Percentiles rank a stretch among this genome's conserved stretches.
phyloP scores from a whole-genome alignment of 2,888 invertebrate genomes.

The Anodontia alba region DNA sequence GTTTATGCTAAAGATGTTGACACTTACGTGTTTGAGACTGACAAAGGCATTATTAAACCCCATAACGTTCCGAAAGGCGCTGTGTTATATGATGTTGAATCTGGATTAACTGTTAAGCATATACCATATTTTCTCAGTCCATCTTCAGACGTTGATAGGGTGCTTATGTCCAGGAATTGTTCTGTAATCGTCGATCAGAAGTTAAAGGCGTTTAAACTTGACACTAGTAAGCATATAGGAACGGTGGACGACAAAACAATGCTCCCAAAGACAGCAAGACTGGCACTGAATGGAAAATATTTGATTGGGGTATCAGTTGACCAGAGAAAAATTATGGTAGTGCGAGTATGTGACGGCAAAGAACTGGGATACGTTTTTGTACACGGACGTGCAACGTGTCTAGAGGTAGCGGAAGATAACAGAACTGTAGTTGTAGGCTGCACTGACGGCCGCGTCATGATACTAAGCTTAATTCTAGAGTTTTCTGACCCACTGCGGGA shows the following conservation, averaged over 20 bases:
- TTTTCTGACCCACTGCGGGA: slow-evolving; percentile 74
- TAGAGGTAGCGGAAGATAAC: slow-evolving; percentile 75
- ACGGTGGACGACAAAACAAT: slow-evolving; percentile 39
- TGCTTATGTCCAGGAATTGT: slow-evolving; percentile 64
- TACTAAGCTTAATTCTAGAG: slow-evolving; percentile 74
- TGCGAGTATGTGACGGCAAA: slow-evolving; percentile 67
- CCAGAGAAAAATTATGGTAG: slow-evolving; percentile 65
- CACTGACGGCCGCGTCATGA: slow-evolving; percentile 77
- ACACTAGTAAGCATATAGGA: slow-evolving; percentile 22
- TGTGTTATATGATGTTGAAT: slow-evolving; percentile 71
- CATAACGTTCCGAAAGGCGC: slow-evolving; percentile 67
- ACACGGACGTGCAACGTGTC: slow-evolving; percentile 73
- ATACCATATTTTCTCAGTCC: slow-evolving; percentile 62
- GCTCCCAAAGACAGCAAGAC: slow-evolving; percentile 36
- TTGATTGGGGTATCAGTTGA: slow-evolving; percentile 71
- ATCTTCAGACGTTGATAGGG: slow-evolving; percentile 51
- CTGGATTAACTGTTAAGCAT: slow-evolving; percentile 63
- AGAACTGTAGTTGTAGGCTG: slow-evolving; percentile 79
- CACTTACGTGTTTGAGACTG: slow-evolving; percentile 62
- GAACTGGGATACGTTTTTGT: slow-evolving; percentile 69
- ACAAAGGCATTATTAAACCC: slow-evolving; percentile 66
- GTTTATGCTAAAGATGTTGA: slow-evolving; percentile 69
- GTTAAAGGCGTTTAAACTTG: slow-evolving; percentile 61
- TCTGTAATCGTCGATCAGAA: slow-evolving; percentile 67
- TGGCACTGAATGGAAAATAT: slow-evolving; percentile 76